A percentile compares a stretch with the other conserved stretches of the same genome.
Conservation (phyloP, 2,888 invertebrate genomes). For the Eilema griseolum region DNA sequence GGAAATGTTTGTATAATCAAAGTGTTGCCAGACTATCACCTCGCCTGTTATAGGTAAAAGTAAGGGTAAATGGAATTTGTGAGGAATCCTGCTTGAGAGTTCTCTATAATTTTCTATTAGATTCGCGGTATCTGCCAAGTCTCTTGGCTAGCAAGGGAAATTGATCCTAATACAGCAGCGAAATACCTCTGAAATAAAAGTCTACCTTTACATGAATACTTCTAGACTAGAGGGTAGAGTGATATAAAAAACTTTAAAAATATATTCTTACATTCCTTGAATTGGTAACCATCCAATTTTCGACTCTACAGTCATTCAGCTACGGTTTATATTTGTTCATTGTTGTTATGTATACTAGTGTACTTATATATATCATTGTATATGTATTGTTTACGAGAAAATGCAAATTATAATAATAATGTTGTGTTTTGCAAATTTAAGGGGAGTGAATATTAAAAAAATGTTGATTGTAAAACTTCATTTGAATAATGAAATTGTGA, state of each 20-base stretch:
- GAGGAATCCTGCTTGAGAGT: background rate
- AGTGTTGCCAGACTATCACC: background rate
- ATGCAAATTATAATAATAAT: slow-evolving; percentile 56
- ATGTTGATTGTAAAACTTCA: slow-evolving; percentile 22
- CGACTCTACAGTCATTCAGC: slow-evolving; percentile 20
- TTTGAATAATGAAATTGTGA: slow-evolving; percentile 2
- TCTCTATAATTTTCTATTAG: background rate
- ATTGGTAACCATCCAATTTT: slow-evolving; percentile 14
- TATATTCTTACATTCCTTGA: background rate
- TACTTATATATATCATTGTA: slow-evolving; percentile 60
- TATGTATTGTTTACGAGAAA: slow-evolving; percentile 62
- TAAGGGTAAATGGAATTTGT: background rate
- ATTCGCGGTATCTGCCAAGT: background rate
- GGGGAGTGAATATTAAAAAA: slow-evolving; percentile 58
- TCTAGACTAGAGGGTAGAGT: background rate
- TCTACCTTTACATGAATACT: background rate
- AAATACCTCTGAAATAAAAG: background rate
- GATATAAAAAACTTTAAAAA: background rate
- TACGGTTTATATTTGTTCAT: slow-evolving; percentile 45
- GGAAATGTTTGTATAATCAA: slow-evolving; percentile 11
- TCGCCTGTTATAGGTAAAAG: background rate
- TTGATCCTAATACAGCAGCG: background rate
- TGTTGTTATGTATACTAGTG: slow-evolving; percentile 69
- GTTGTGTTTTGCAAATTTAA: slow-evolving; percentile 76
- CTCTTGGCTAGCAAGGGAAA: background rate